Evolutionary conservation across 2,797 vertebrate species (phyloP), one percentile per base, ranked within the genome.

Genomic region (Notamacropus eugenii): DNA sequence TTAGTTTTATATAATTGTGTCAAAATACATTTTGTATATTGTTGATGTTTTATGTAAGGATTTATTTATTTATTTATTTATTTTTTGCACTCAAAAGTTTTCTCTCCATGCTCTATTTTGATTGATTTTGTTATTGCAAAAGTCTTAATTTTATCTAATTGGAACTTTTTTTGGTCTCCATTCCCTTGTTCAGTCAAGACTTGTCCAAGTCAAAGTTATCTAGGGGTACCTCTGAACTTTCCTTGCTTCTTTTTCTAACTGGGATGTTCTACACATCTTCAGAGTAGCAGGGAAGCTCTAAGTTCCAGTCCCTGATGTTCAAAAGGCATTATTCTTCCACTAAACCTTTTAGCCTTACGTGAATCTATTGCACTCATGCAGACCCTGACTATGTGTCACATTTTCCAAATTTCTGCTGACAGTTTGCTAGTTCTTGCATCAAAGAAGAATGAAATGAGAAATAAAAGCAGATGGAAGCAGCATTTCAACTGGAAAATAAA

Each of bases 401-500:
- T 95, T 96, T 97, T 0, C 0, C 91, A 94, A 56, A 90, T 97
- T 97, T 96, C 14, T 93, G 54, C 59, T 97, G 54, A 94, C 11
- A 90, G 67, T 97, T 95, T 97, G 29, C 54, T 91, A 96, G 31
- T 46, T 87, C 40, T 94, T 95, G 34, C 54, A 92, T 95, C 50
- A 96, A 74, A 97, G 24, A 46, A 55, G 55, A 94, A 96, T 94
- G 59, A 91, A 93, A 96, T 94, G 92, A 94, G 14, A 95, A 96
- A 90, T 92, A 93, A 97, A 97, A 96, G 54, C 3, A 96, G 91
- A 93, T 91, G 8, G 87, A 97, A 98, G 19, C 0, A n/a, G n/a
- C 0, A 93, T 52, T 97, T 98, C 1, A 93, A 54, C 94, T 95
- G 91, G 82, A 96, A 97, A 58, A 91, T 46, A 57, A 97, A 98